Percentiles rank a stretch among this genome's conserved stretches.
phyloP scores from a whole-genome alignment of 2,888 invertebrate species.

The Patella depressa region DNA sequence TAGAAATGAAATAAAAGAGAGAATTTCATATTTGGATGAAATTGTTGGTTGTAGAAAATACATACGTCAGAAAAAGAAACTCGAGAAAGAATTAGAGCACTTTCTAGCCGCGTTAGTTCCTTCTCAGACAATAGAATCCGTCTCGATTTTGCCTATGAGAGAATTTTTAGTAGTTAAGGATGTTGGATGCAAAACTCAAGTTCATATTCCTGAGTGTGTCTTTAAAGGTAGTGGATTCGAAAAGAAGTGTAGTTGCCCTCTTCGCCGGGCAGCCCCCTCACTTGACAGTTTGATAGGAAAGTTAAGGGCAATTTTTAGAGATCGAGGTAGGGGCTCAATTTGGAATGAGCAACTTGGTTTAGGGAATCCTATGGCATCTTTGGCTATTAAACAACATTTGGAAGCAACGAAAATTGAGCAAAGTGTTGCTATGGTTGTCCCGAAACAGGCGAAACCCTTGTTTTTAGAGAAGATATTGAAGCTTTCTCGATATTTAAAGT shows the following conservation, averaged over 20 bases:
- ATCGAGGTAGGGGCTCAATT: neutral
- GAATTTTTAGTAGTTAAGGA: neutral
- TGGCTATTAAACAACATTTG: neutral
- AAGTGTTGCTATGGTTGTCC: neutral
- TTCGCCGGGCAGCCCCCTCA: neutral
- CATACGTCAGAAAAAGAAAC: neutral
- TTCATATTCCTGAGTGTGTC: neutral
- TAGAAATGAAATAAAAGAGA: neutral
- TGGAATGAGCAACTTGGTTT: neutral
- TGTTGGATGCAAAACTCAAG: neutral
- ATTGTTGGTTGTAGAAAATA: neutral
- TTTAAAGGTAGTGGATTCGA: no score
- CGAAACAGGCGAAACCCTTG: neutral
- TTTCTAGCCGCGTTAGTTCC: neutral
- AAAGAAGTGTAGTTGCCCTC: neutral
- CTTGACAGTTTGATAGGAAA: neutral
- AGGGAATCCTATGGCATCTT: neutral
- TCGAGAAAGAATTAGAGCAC: neutral
- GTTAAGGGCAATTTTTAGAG: neutral
- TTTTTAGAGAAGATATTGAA: neutral
- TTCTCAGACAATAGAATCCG: neutral
- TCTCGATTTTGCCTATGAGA: neutral
- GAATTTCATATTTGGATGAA: neutral
- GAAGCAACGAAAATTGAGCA: neutral
- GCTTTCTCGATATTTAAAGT: neutral